Evolutionary conservation across 1,140 invertebrate species (phyloP), one percentile per base, ranked within the genome.

Genomic region (Procambarus virginalis): DNA sequence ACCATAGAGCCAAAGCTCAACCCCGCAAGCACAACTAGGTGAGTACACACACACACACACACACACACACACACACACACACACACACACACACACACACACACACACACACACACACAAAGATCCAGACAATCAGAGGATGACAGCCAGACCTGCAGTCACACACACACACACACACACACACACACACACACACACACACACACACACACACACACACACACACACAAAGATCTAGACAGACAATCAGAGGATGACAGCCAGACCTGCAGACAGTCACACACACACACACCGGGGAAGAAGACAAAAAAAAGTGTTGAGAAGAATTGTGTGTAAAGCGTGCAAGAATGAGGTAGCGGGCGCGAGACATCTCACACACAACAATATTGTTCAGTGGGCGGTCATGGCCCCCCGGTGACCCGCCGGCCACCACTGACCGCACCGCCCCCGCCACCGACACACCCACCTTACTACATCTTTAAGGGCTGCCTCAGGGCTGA

Each of bases 241-340:
- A 20, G 75, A 77, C 1, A 55, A 55, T 55, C 51, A 12, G 14
- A 82, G 34, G 45, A 60, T 8, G 46, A 51, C 9, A 81, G 55
- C 14, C 49, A 58, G 17, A 58, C 9, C 12, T n/a, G 9, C 34
- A 55, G 58, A 55, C 12, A 55, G 22, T 0, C 20, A 20, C n/a
- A 81, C 12, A 58, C n/a, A 55, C 48, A 81, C 17, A 45, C 75
- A 14, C 48, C 34, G 2, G 17, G 34, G 75, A 49, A 49, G 48
- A 60, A 48, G 58, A n/a, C 51, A 22, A 22, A n/a, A 22, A 22
- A 45, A 5, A 22, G 48, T 22, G 79, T 9, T 34, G 45, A 2
- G 12, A 51, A 60, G 55, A 81, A 81, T 81, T 81, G 80, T 82
- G 79, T 81, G 58, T 82, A 82, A 82, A 82, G 80, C 51, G 80